phyloP scores from a whole-genome alignment of 2,888 invertebrate species.

The Scrobipalpa atriplicella region DNA sequence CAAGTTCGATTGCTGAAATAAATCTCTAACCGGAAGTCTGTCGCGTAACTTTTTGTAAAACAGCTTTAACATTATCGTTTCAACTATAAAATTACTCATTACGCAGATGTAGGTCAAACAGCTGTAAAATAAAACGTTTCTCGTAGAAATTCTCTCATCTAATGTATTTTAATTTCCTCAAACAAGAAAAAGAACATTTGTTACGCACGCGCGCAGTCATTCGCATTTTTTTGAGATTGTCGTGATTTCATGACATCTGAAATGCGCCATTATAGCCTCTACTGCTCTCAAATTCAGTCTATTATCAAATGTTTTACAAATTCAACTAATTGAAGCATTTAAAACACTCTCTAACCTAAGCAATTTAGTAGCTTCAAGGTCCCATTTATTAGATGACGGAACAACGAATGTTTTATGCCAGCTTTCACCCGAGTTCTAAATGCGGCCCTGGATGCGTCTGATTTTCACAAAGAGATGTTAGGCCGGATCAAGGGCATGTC shows the following conservation, averaged over 20 bases:
- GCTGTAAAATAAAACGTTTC: conserved; percentile 7
- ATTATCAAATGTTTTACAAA: conserved; percentile 3
- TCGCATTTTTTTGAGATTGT: neutral
- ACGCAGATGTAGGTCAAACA: conserved; percentile 13
- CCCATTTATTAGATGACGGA: conserved; percentile 16
- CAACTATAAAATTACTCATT: conserved; percentile 1
- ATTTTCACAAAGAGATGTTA: conserved; percentile 25
- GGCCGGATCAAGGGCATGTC: conserved; percentile 28
- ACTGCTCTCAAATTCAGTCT: conserved; percentile 1
- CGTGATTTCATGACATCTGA: neutral
- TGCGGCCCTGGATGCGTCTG: neutral
- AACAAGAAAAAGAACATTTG: conserved; percentile 1
- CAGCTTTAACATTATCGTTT: conserved; percentile 9
- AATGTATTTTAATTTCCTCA: neutral
- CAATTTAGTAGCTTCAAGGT: conserved; percentile 13
- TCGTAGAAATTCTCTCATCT: neutral
- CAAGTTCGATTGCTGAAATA: neutral
- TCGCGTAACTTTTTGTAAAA: neutral
- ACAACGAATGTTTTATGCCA: conserved; percentile 5
- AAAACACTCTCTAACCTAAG: conserved; percentile 1
- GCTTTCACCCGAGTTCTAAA: conserved; percentile 24
- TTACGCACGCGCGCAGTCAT: neutral
- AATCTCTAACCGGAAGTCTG: neutral
- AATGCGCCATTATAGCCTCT: conserved; percentile 4
- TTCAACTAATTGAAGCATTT: conserved; percentile 13